Percentiles rank a stretch among this genome's conserved stretches.
These are phyloP conservation scores for Sarcoramphus papa DNA, from an alignment of 2,797 vertebrate genomes.

Conservation along the genomic window DNA sequence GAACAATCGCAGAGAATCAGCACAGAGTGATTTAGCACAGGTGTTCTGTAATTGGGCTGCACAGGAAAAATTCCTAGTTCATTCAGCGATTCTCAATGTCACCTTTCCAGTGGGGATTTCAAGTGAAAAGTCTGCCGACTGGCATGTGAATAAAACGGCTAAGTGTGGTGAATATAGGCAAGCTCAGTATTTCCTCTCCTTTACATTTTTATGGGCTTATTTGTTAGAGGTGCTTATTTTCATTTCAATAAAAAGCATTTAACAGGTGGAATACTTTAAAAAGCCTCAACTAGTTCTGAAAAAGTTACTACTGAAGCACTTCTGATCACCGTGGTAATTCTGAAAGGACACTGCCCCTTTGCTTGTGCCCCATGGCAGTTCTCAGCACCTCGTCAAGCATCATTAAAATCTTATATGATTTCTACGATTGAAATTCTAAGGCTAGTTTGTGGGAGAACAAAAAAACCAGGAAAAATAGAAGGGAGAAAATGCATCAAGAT, in stretches of 20 bases:
- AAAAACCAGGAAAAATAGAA: neutral
- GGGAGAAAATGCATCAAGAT: neutral
- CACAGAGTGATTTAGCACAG: conserved; percentile 36
- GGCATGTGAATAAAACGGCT: neutral
- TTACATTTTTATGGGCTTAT: neutral
- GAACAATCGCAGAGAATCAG: conserved; percentile 53
- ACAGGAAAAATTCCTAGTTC: neutral
- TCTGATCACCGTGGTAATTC: neutral
- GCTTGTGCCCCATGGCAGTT: neutral
- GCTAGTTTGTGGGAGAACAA: neutral
- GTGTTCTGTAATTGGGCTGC: conserved; percentile 35
- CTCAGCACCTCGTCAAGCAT: neutral
- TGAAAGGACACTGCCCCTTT: neutral
- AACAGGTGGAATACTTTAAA: neutral
- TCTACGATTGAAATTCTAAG: neutral
- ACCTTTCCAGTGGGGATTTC: conserved; percentile 1
- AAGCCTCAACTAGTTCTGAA: neutral
- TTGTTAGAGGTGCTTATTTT: neutral
- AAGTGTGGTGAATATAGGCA: neutral
- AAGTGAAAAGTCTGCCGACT: neutral
- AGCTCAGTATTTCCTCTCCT: neutral
- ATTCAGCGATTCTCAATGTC: neutral
- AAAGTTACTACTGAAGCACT: neutral
- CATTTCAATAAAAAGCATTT: neutral
- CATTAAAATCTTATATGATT: neutral